Conservation (phyloP, 2,113 vertebrate genomes). For the Ramphastos sulfuratus region DNA sequence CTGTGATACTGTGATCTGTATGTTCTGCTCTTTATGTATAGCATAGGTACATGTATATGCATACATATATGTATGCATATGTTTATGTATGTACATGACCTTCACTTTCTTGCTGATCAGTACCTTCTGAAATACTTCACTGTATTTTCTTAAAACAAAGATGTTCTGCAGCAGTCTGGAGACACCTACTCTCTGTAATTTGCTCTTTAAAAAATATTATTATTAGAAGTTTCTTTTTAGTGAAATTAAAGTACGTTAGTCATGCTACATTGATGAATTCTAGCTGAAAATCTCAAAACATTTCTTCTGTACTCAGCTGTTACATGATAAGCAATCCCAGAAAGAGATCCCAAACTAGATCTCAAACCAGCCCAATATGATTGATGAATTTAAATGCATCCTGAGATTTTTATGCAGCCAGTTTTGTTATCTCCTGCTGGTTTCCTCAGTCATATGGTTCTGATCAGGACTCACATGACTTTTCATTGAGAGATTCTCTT, state of each 20-base stretch:
- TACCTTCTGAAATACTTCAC: background rate
- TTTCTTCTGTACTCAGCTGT: background rate
- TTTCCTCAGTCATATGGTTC: too few relatives aligned
- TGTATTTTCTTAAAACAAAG: background rate
- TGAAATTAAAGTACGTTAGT: background rate
- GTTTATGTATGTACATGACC: background rate
- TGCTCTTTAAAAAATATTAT: background rate
- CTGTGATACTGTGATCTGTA: too few relatives aligned
- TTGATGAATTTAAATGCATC: too few relatives aligned
- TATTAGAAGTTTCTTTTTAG: background rate
- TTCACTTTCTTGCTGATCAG: background rate
- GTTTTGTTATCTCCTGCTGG: too few relatives aligned
- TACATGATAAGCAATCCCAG: too few relatives aligned
- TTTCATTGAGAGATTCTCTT: too few relatives aligned
- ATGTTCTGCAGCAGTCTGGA: background rate
- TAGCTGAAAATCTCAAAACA: background rate
- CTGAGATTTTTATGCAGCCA: too few relatives aligned
- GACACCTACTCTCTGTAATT: background rate
- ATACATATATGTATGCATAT: background rate
- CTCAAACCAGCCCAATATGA: too few relatives aligned
- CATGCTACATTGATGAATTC: background rate
- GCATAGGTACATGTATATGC: background rate
- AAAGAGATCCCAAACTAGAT: too few relatives aligned
- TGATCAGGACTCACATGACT: too few relatives aligned
- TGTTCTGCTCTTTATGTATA: background rate